Conservation (phyloP, 2,888 invertebrate species). For the Ecdyonurus torrentis region DNA sequence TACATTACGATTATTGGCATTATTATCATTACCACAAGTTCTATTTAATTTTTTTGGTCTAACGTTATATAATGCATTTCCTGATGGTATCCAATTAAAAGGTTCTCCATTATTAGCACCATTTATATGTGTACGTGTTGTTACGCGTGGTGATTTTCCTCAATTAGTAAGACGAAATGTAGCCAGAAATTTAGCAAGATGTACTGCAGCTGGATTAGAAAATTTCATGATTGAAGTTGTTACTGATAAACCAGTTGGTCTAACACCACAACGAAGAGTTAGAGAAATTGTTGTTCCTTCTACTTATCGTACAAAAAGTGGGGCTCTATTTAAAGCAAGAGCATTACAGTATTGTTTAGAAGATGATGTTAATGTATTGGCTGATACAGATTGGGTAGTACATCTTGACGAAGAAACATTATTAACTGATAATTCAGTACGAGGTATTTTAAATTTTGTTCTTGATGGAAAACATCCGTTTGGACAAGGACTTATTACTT, state of each 20-base stretch:
- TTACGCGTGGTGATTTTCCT: conserved; percentile 87
- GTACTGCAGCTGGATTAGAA: conserved; percentile 77
- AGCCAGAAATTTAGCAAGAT: conserved; percentile 68
- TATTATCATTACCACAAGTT: conserved; percentile 78
- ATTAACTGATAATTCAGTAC: conserved; percentile 77
- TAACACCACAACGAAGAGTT: conserved; percentile 57
- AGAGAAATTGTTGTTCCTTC: conserved; percentile 79
- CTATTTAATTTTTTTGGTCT: conserved; percentile 76
- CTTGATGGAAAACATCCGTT: conserved; percentile 87
- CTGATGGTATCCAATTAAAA: conserved; percentile 74
- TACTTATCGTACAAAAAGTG: conserved; percentile 72
- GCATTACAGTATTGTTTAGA: conserved; percentile 93
- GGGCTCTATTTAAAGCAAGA: conserved; percentile 85
- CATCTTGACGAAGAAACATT: conserved; percentile 95
- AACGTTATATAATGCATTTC: conserved; percentile 83
- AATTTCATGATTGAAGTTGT: conserved; percentile 95
- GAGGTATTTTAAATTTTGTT: conserved; percentile 86
- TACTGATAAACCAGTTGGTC: conserved; percentile 68
- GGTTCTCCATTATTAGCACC: conserved; percentile 84
- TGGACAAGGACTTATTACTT: conserved; percentile 90
- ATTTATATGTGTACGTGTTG: conserved; percentile 85
- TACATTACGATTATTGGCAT: conserved; percentile 56
- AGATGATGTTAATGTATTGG: conserved; percentile 63
- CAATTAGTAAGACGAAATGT: conserved; percentile 79
- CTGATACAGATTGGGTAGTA: conserved; percentile 90